Conservation (phyloP, 2,113 vertebrate genomes). For the Heloderma charlesbogerti region DNA sequence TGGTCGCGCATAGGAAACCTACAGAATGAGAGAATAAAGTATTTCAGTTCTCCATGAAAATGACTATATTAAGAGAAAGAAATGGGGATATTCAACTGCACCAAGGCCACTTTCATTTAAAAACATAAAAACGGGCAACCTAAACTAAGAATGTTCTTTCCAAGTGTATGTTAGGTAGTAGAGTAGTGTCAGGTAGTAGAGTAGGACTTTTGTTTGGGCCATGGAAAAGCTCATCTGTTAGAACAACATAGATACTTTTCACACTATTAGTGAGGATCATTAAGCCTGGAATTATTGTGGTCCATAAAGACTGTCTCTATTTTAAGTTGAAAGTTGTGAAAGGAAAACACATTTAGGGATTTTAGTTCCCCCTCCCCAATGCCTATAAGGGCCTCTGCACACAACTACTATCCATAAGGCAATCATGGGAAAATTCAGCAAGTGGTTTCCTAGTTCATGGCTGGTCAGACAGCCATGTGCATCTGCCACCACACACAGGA, state of each 20-base stretch:
- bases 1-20: constrained; percentile 96
- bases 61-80: no score
- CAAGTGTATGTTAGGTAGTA: not conserved
- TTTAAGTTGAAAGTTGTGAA: not conserved
- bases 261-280: not conserved
- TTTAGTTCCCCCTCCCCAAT: not conserved
- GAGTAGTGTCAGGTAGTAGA: not conserved
- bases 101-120: not conserved
- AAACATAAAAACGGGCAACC: not conserved
- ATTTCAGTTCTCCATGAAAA: not conserved
- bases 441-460: not conserved
- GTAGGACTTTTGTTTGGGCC: not conserved
- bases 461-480: not conserved
- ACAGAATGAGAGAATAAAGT: not conserved
- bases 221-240: not conserved
- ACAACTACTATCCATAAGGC: not conserved
- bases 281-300: not conserved
- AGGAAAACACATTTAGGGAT: not conserved
- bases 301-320: not conserved
- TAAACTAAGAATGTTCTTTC: not conserved
- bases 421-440: not conserved
- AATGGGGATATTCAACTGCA: not conserved
- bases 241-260: not conserved
- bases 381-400: not conserved
- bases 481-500: not conserved